Base-by-base conservation (phyloP, 2,797 vertebrate species). In the Dicrostonyx torquatus region DNA sequence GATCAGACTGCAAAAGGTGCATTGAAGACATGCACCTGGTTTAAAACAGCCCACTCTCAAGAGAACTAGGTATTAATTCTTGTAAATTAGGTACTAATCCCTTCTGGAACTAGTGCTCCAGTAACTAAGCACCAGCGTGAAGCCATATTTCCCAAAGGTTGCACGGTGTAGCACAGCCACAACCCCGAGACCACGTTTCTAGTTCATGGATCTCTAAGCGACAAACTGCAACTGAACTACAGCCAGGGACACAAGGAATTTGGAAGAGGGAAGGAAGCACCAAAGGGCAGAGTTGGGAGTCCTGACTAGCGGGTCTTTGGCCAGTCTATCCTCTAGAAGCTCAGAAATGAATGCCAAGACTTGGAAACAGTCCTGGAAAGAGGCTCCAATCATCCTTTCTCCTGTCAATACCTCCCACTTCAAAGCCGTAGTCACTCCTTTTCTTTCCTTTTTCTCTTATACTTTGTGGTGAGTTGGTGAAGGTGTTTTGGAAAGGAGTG, bases 361-460 rank as follows among this genome's bases (percentile, higher is more conserved):
- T 89, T 66, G 45, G 4, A 90, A 31, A 88, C 87, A 64, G 14
- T 17, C 31, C 9, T 26, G 58, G 10, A 68, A 73, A 55, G 17
- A 37, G 87, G 55, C 26, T 50, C 43, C 37, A 2, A 20, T 14
- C 45, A 72, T 85, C 64, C 70, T 86, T 68, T 66, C 43, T 62
- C 20, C 37, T 75, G 5, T 80, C 43, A 55, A 8, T 76, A 70
- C 9, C 43, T 77, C 40, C 64, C 40, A 78, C 43, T 20, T 2
- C 15, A 43, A 84, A 72, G 37, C 58, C 45, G 31, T 15, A 55
- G 68, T 31, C 14, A 17, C 68, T 94, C 45, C 0, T 79, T 79
- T 92, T 92, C 62, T 79, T 92, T 92, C 60, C 7, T 12, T 79
- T 73, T 14, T 94, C 22, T 60, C 64, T 92, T 96, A 88, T 66